Evolutionary conservation across 1,140 invertebrate species (phyloP).

Genomic region (Zaprionus africanus): DNA sequence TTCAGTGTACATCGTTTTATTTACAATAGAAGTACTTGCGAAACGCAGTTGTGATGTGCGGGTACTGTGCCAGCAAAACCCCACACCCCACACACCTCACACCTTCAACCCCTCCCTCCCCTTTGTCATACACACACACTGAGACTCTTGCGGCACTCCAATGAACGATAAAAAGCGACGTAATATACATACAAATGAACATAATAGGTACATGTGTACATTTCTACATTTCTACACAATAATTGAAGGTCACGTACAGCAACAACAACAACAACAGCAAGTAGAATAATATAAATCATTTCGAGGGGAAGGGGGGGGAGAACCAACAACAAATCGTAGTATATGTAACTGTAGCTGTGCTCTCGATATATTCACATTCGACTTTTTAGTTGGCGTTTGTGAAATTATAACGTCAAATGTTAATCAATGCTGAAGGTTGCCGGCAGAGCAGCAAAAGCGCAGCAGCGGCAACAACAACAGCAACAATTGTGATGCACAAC

Average conservation of each 20-base stretch:
- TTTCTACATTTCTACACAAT: constrained; percentile 51
- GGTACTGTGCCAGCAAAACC: background rate
- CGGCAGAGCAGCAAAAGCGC: constrained; percentile 10
- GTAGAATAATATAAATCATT: constrained; percentile 50
- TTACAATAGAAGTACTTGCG: constrained; percentile 23
- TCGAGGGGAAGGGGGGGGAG: constrained; percentile 20
- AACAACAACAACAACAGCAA: constrained; percentile 50
- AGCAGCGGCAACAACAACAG: constrained; percentile 45
- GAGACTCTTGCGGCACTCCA: constrained; percentile 51
- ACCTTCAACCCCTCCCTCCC: constrained; percentile 6
- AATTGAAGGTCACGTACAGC: constrained; percentile 77
- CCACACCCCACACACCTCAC: too few species aligned
- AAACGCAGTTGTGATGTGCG: constrained; percentile 30
- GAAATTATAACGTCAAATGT: constrained; percentile 82
- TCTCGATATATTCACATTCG: constrained; percentile 52
- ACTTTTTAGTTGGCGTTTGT: constrained; percentile 68
- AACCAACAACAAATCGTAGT: constrained; percentile 15
- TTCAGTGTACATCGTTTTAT: constrained; percentile 11
- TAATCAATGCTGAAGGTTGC: constrained; percentile 80
- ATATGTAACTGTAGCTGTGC: constrained; percentile 43
- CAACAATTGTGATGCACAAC: constrained; percentile 60
- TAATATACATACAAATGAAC: constrained; percentile 60
- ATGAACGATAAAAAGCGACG: constrained; percentile 73
- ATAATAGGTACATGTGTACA: constrained; percentile 40
- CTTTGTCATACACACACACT: background rate